A percentile compares a stretch with the other conserved stretches of the same genome.
Evolutionary conservation across 2,888 invertebrate genomes (phyloP).

Genomic region (Ecliptopera silaceata): DNA sequence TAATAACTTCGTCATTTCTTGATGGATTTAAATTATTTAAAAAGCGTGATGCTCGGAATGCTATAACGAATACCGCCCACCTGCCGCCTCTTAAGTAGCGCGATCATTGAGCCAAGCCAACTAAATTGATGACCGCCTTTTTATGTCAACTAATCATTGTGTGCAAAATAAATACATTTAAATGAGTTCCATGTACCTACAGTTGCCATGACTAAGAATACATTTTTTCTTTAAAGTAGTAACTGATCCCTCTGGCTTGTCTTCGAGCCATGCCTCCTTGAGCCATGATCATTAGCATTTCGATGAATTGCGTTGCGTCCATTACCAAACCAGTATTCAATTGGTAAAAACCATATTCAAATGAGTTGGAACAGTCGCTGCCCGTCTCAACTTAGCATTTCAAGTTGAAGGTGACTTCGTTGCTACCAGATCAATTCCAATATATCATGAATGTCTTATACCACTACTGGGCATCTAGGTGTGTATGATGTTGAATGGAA

Average conservation of each 20-base stretch:
- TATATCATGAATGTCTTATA: background rate
- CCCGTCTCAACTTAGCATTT: background rate
- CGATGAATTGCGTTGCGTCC: constrained; percentile 2
- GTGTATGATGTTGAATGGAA: background rate
- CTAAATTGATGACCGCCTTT: constrained; percentile 8
- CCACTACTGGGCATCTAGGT: background rate
- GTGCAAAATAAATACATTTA: constrained; percentile 13
- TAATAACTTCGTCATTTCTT: too few species aligned
- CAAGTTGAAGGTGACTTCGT: background rate
- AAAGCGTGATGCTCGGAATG: too few species aligned
- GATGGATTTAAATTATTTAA: too few species aligned
- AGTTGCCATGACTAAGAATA: background rate
- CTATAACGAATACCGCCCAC: background rate
- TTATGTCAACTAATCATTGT: constrained; percentile 10
- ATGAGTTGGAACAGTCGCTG: constrained; percentile 6
- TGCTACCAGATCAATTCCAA: background rate
- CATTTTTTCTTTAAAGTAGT: constrained; percentile 1
- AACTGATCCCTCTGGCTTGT: background rate
- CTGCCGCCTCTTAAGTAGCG: constrained; percentile 4
- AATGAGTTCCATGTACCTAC: constrained; percentile 5
- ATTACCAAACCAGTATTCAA: constrained; percentile 12
- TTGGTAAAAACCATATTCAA: constrained; percentile 12
- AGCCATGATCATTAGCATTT: constrained; percentile 6
- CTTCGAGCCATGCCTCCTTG: background rate
- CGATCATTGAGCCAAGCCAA: constrained; percentile 5